Conservation (phyloP, 2,113 vertebrate species). For the Accipiter virgatus region DNA sequence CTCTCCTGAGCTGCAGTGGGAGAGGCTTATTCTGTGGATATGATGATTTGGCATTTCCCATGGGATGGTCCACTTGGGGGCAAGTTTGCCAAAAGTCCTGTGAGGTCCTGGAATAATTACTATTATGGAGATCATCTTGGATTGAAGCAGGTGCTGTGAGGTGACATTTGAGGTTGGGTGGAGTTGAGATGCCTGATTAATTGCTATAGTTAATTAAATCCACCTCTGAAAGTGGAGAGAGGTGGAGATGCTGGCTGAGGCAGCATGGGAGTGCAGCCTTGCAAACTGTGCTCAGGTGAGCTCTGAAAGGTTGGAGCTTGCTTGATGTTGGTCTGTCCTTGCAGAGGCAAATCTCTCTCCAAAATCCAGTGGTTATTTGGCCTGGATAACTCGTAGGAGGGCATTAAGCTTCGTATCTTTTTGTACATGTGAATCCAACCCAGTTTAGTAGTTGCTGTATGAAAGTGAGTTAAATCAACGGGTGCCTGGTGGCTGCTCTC, state of each 20-base stretch:
- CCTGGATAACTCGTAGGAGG: background rate
- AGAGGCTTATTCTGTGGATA: background rate
- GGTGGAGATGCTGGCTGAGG: background rate
- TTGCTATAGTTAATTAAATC: conserved; percentile 26
- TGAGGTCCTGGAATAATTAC: conserved; percentile 6
- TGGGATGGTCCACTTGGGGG: background rate
- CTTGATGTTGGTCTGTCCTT: background rate
- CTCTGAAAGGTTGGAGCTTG: background rate
- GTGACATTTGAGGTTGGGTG: conserved; percentile 13
- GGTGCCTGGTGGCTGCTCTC: background rate
- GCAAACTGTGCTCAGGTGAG: background rate
- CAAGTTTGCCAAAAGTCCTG: background rate
- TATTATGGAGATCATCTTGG: background rate
- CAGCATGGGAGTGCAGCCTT: background rate
- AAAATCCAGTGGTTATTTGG: background rate
- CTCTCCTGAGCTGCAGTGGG: background rate
- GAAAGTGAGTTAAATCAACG: background rate
- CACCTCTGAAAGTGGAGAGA: background rate
- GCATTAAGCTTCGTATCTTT: background rate
- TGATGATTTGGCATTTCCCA: background rate
- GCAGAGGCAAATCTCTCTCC: background rate
- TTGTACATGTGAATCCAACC: background rate
- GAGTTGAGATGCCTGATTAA: conserved; percentile 29
- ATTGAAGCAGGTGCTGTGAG: background rate
- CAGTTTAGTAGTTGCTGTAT: background rate